Base-by-base conservation (phyloP, 2,797 vertebrate species). In the Philypnodon macrostomus region DNA sequence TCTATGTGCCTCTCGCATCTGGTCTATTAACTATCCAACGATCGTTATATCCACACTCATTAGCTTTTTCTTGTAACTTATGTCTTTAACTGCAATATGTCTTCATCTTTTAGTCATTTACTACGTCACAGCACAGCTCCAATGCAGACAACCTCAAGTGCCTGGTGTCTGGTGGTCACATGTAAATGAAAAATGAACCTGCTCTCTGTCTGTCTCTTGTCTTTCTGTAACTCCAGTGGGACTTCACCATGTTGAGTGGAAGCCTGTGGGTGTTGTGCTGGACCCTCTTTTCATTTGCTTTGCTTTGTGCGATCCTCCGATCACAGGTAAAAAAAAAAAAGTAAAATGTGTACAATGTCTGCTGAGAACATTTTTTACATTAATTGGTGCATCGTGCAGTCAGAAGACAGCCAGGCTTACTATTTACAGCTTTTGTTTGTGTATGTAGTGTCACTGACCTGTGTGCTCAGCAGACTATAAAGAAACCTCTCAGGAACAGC, bases 241-340 rank as follows among this genome's bases (percentile, higher is more conserved):
- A 94, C 81, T 93, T 94, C 70, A 93, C 90, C 2, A 5, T 47
- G 24, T 27, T 41, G 11, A 81, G 40, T 12, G 90, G 88, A 21
- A 45, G 55, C 27, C 39, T 92, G 40, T 88, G 89, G 67, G 81
- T 82, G 55, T 33, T 83, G 1, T 2, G 44, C 55, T 74, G 81
- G 67, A 82, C 90, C 6, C 61, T 93, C 6, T 0, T 92, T 0
- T 67, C 88, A n/a, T 93, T 89, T 40, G 90, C 75, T 11, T 39
- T 90, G 67, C 73, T 94, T 14, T 85, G 84, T 70, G 78, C 80
- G 51, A 88, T 91, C 59, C 16, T 92, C 33, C 77, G 83, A 62
- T 84, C 87, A 3, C 77, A 90, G 78, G 90, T 91, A 79, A 81
- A 67, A n/a, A n/a, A n/a, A n/a, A n/a, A n/a, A n/a, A n/a, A n/a